phyloP scores from a whole-genome alignment of 2,888 invertebrate species.

The Drosophila eohydei region DNA sequence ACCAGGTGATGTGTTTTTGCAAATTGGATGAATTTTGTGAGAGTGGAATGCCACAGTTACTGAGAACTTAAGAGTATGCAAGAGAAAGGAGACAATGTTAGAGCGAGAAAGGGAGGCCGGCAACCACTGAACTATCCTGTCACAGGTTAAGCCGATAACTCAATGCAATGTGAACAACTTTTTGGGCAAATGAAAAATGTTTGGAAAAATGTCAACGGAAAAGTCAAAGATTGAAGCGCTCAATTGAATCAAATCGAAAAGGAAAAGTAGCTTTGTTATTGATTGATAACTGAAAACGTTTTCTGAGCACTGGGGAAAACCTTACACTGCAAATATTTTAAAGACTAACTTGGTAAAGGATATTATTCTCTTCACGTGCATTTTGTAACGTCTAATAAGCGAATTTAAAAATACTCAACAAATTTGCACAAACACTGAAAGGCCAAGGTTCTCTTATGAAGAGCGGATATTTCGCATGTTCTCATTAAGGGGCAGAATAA shows the following conservation, averaged over 20 bases:
- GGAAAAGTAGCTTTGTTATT: not conserved
- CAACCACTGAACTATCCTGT: constrained; percentile 14
- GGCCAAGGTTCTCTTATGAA: no score
- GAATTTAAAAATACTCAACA: not conserved
- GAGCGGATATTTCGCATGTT: not conserved
- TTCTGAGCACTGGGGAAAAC: not conserved
- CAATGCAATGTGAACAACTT: constrained; percentile 27
- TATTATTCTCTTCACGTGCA: not conserved
- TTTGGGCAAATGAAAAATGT: constrained; percentile 13
- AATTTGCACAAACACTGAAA: not conserved
- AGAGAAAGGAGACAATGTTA: not conserved
- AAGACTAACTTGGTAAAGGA: not conserved
- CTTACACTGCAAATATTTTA: not conserved
- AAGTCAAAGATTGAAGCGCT: constrained; percentile 1
- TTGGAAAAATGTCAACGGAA: constrained; percentile 7
- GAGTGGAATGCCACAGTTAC: constrained; percentile 1
- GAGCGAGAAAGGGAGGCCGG: not conserved
- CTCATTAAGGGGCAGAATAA: not conserved
- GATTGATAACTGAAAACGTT: not conserved
- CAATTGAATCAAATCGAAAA: constrained; percentile 4
- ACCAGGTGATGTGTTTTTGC: constrained; percentile 50
- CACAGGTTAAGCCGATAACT: constrained; percentile 30
- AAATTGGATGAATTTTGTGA: constrained; percentile 66
- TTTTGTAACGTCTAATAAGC: not conserved
- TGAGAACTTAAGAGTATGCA: not conserved